phyloP scores from a whole-genome alignment of 92 coral and sea anemone species.

The Phenganax subtilis region DNA sequence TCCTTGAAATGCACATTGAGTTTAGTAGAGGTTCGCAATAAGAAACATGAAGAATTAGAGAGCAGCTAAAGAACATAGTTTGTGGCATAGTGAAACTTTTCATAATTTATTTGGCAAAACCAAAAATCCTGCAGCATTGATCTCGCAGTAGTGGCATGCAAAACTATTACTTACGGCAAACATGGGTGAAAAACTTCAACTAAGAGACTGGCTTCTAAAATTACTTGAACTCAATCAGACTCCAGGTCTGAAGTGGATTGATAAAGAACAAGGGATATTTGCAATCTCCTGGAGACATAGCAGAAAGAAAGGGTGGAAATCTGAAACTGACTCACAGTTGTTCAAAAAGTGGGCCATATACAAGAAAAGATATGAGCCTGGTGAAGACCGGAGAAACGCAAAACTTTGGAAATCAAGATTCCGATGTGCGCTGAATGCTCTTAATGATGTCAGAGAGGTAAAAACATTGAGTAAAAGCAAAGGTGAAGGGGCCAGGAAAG shows the following conservation, averaged over 20 bases:
- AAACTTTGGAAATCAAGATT: slow-evolving; percentile 98
- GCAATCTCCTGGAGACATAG: slow-evolving; percentile 97
- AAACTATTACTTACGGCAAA: neutral
- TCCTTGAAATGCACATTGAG: too few species aligned
- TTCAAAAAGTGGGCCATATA: slow-evolving; percentile 87
- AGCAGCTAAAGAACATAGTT: neutral
- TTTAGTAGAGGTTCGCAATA: neutral
- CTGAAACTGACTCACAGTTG: slow-evolving; percentile 67
- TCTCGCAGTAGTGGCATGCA: too few species aligned
- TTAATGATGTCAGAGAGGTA: slow-evolving; percentile 77
- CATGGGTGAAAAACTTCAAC: slow-evolving; percentile 84
- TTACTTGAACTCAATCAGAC: slow-evolving; percentile 58
- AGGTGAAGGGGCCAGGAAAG: slow-evolving; percentile 79
- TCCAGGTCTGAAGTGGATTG: slow-evolving; percentile 87
- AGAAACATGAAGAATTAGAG: neutral
- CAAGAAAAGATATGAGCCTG: slow-evolving; percentile 72
- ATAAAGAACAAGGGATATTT: slow-evolving; percentile 62
- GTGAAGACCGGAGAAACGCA: slow-evolving; percentile 74
- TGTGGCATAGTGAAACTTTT: neutral
- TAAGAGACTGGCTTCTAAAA: slow-evolving; percentile 78
- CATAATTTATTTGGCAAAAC: neutral
- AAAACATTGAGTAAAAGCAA: slow-evolving; percentile 68
- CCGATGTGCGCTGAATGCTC: slow-evolving; percentile 91
- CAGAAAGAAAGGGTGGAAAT: slow-evolving; percentile 87
- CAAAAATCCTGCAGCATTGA: neutral